Percentiles rank a stretch among this genome's conserved stretches.
Evolutionary conservation across 1,140 invertebrate genomes (phyloP).

Genomic region (Aphelinus certus): DNA sequence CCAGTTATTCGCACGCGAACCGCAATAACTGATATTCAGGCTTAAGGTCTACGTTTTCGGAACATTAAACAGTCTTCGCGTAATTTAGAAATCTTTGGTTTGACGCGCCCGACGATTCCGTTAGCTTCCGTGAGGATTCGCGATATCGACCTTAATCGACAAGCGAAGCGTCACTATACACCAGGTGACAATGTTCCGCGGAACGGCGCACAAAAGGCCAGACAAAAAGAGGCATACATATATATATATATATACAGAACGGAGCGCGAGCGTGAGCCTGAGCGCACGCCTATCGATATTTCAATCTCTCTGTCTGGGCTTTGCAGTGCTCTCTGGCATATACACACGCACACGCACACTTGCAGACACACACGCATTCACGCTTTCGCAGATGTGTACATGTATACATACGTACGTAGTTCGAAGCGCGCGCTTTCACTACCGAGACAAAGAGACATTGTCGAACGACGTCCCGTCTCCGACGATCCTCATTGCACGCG

Average conservation of each 20-base stretch:
- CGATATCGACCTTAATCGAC: neutral
- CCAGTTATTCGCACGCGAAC: neutral
- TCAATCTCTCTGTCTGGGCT: neutral
- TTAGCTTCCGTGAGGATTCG: neutral
- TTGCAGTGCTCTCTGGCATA: neutral
- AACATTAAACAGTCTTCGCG: constrained; percentile 56
- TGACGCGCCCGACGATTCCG: neutral
- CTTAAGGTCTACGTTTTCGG: constrained; percentile 48
- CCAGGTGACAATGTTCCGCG: neutral
- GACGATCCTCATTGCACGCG: neutral
- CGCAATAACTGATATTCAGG: constrained; percentile 38
- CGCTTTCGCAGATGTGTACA: neutral
- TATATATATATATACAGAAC: neutral
- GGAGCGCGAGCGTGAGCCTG: neutral
- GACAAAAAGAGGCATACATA: constrained; percentile 5
- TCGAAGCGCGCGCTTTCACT: neutral
- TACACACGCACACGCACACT: neutral
- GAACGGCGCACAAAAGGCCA: constrained; percentile 1
- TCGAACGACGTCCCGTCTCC: neutral
- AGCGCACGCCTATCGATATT: constrained; percentile 14
- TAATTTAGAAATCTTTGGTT: constrained; percentile 43
- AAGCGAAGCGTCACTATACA: neutral
- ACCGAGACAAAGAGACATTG: constrained; percentile 26
- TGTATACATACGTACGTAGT: constrained; percentile 7
- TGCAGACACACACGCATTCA: neutral